Base-by-base conservation (phyloP, 2,888 invertebrate species). In the Pammene fasciana region DNA sequence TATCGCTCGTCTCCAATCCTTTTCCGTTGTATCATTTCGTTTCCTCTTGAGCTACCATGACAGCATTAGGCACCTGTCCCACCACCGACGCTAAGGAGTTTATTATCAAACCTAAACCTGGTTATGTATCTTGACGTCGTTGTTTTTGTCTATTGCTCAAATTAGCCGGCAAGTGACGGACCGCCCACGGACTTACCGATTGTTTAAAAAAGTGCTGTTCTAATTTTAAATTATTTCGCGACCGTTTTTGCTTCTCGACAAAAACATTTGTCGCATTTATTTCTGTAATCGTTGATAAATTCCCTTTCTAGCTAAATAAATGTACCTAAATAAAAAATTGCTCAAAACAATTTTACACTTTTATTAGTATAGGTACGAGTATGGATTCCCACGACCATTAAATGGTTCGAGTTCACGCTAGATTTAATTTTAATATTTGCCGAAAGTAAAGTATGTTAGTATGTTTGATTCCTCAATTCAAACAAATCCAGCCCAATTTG, bases 171-270 rank as follows among this genome's bases (percentile, higher is more conserved):
- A 66, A 71, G n/a, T 13, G 38, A 34, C 57, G 45, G 68, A 52
- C 52, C 74, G 72, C 74, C 73, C 70, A 72, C 74, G 65, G 72
- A 68, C 50, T 72, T 70, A 60, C 64, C 57, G 66, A 72, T 64
- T 65, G 68, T 72, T 68, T 68, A 68, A 74, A 75, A 75, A 75
- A 75, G 67, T 65, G 68, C 70, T 65, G 74, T 73, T 72, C 75
- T 73, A 74, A 71, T 72, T 74, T 71, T 71, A 68, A 72, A 70
- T 65, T 46, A 59, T 74, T 71, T 71, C 71, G 74, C 72, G 71
- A 73, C 72, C 41, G 67, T 74, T 74, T 73, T 72, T 72, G 68
- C 68, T 54, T 66, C 18, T 38, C 14, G 9, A 50, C 61, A 68
- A 67, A 65, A 70, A 65, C 70, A 48, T 54, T 46, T 65, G 54